Base-by-base conservation (phyloP, 1,140 invertebrate genomes). In the Drosophila littoralis region DNA sequence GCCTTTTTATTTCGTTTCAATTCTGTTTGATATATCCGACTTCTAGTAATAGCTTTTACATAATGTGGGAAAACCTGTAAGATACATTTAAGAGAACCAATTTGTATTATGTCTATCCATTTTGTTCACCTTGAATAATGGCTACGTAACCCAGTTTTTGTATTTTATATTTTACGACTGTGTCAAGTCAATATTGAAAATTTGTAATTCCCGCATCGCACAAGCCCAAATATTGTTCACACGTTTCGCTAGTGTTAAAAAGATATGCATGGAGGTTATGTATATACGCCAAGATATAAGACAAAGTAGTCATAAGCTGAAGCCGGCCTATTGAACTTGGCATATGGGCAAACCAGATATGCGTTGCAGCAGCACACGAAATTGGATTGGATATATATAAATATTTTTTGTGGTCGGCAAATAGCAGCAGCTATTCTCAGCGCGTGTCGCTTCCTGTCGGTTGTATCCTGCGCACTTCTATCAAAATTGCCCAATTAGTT, bases 131-230 rank as follows among this genome's bases (percentile, higher is more conserved):
- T 85, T 85, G 74, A 42, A 42, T 72, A 28, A n/a, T 32, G 36
- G 6, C 57, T 43, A 52, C 33, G 68, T 85, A 86, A 71, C 81
- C 78, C 63, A 86, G 78, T 85, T 86, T 83, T 58, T 63, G 13
- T 40, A 12, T 58, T 63, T 10, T 35, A 12, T 51, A 43, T 13
- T 85, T 86, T 86, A 86, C 78, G 66, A 78, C 70, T 55, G 6
- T 71, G 70, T 43, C 66, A 75, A 71, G 68, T 71, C 73, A 83
- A 89, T 83, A 88, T 55, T 75, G 48, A 50, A 57, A 63, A 54
- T 64, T 38, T 80, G 83, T 76, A 79, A 80, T 89, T 55, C 83
- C 83, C 83, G 83, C 83, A 88, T 82, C 45, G 43, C 57, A 43
- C 58, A 75, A 71, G 46, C 80, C 42, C 59, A 55, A 68, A 81